phyloP scores from a whole-genome alignment of 1,140 invertebrate genomes.

The Contarinia nasturtii region DNA sequence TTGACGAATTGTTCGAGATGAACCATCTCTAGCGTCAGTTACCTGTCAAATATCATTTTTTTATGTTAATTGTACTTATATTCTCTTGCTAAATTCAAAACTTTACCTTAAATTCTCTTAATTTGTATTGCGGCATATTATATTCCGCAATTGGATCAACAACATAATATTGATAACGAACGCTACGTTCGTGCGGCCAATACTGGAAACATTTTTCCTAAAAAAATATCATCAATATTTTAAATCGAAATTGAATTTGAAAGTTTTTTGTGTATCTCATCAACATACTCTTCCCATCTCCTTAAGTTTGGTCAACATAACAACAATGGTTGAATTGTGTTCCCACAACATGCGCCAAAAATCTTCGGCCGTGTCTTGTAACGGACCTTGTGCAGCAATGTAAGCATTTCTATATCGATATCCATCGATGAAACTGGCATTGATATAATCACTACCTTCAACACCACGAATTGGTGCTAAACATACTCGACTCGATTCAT shows the following conservation, averaged over 20 bases:
- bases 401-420: slow-evolving; percentile 84
- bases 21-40: slow-evolving; percentile 81
- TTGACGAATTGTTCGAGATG: slow-evolving; percentile 88
- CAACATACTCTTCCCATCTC: slow-evolving; percentile 82
- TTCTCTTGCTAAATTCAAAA: neutral
- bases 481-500: slow-evolving; percentile 88
- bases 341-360: slow-evolving; percentile 99
- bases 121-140: slow-evolving; percentile 97
- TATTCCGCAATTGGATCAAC: slow-evolving; percentile 99
- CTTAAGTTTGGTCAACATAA: slow-evolving; percentile 94
- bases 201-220: slow-evolving; percentile 97
- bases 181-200: slow-evolving; percentile 93
- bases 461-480: slow-evolving; percentile 75
- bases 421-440: slow-evolving; percentile 95
- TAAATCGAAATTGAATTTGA: no score
- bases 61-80: neutral
- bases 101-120: slow-evolving; percentile 87
- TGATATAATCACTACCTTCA: slow-evolving; percentile 97
- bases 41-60: slow-evolving; percentile 27
- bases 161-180: slow-evolving; percentile 90
- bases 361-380: slow-evolving; percentile 90
- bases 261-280: neutral
- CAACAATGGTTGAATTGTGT: slow-evolving; percentile 97
- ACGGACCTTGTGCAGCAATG: slow-evolving; percentile 94
- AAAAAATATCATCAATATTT: slow-evolving; percentile 7